Percentiles rank a stretch among this genome's conserved stretches.
Evolutionary conservation across 2,113 vertebrate species (phyloP).

Genomic region (Actinemys pallida): DNA sequence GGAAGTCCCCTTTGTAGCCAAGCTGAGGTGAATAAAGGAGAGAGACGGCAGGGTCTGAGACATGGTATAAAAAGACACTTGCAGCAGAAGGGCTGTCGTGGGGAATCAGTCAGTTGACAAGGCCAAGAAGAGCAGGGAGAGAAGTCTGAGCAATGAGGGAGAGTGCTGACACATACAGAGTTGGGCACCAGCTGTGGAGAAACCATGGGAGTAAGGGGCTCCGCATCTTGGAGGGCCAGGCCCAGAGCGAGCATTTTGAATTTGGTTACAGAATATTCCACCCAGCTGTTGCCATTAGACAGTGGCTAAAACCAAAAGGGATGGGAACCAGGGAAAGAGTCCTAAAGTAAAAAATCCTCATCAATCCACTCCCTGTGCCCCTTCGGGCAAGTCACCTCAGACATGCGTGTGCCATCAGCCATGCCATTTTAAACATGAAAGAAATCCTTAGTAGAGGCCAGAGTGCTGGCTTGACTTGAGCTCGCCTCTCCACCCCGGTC

Average conservation of each 20-base stretch:
- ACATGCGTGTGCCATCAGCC: not conserved
- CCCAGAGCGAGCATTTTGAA: not conserved
- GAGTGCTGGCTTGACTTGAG: not conserved
- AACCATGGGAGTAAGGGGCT: fast-evolving
- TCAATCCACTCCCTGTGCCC: not conserved
- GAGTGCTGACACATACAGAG: not conserved
- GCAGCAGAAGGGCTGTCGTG: not conserved
- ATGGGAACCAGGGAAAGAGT: not conserved
- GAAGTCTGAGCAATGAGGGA: not conserved
- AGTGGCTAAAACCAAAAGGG: not conserved
- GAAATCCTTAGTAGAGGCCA: fast-evolving
- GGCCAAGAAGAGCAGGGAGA: fast-evolving
- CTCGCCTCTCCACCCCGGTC: fast-evolving
- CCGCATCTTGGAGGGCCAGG: not conserved
- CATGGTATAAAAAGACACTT: not conserved
- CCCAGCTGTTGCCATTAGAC: not conserved
- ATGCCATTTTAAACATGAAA: not conserved
- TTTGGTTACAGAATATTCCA: fast-evolving
- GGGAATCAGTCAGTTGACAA: not conserved
- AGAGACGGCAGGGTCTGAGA: not conserved
- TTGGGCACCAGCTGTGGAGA: not conserved
- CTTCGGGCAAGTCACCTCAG: not conserved
- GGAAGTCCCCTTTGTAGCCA: not conserved
- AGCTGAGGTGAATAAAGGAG: not conserved
- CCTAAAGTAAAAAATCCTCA: not conserved